Base-by-base conservation (phyloP, 2,113 vertebrate species). In the Lethenteron camtschaticum region DNA sequence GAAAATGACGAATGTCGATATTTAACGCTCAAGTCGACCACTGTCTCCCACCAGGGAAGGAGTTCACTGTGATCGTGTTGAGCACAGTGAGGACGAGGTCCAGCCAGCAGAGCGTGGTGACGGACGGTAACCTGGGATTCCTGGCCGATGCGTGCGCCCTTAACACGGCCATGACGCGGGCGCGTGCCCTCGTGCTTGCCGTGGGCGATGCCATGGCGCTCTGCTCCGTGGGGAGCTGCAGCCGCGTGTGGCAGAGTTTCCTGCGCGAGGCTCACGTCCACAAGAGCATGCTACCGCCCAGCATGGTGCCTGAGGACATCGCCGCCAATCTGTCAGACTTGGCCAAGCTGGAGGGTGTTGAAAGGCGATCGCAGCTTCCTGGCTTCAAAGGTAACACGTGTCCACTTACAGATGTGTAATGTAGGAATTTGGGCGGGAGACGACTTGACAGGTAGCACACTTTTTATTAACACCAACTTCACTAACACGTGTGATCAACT, bases 161-260 rank as follows among this genome's bases (percentile, higher is more conserved):
- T 75, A 92, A 89, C 80, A 95, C 89, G 0, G 80, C 84, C 57
- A 84, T 92, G 84, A 92, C 89, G 2, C 81, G 87, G 24, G 87
- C 90, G 11, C 86, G 89, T 77, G 90, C 88, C 0, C 82, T 82
- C 70, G 83, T 92, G 68, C 76, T 86, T 12, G 85, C 77, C 0
- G 82, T 92, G 57, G 90, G 89, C 6, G 85, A 91, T 1, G 86
- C 86, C 0, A 74, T 87, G 69, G 87, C 86, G 12, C 77, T 95
- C 70, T 87, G 84, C 70, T 86, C 82, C 70, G 81, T 84, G 0
- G 87, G 89, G 5, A 83, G 81, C 69, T 89, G 88, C 76, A 85
- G 84, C 72, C 83, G 79, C 74, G 78, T 91, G 24, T 96, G 90
- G 89, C 86, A 80, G 73, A 81, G 77, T 57, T 90, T 86, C 73